phyloP scores from a whole-genome alignment of 2,888 invertebrate genomes.

The Caenorhabditis sp. region DNA sequence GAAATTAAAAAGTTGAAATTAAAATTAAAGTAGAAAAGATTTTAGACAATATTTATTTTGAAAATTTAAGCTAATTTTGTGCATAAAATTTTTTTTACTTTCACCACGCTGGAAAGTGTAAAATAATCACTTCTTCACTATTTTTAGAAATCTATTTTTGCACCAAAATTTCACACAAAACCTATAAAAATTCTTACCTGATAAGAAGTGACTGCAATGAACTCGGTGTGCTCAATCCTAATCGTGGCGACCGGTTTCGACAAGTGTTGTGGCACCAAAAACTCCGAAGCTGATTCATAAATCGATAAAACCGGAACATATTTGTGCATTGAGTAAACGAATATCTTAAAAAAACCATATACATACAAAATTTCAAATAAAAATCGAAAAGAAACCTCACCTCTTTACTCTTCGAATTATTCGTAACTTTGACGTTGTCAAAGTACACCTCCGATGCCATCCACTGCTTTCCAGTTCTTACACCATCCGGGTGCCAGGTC shows the following conservation, averaged over 20 bases:
- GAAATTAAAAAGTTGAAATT: no score
- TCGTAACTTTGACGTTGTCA: slow-evolving; percentile 64
- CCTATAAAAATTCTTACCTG: no score
- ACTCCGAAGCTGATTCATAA: no score
- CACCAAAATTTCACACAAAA: no score
- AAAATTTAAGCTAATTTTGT: no score
- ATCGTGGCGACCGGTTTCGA: slow-evolving; percentile 78
- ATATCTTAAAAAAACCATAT: slow-evolving; percentile 76
- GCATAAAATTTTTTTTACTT: no score
- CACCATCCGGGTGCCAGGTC: slow-evolving; percentile 42
- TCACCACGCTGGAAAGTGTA: no score
- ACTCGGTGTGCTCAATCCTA: slow-evolving; percentile 92
- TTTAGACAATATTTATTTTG: no score
- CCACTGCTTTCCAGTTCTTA: slow-evolving; percentile 45
- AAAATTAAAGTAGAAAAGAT: no score
- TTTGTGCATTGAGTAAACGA: slow-evolving; percentile 95
- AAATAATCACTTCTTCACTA: no score
- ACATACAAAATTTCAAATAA: neutral
- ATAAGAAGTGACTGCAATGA: slow-evolving; percentile 97
- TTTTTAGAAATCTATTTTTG: no score
- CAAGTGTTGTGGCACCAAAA: slow-evolving; percentile 7
- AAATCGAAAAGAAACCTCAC: neutral
- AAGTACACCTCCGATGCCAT: slow-evolving; percentile 56
- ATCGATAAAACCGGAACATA: slow-evolving; percentile 80
- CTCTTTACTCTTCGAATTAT: no score